Percentiles rank a stretch among this genome's conserved stretches.
Conservation (phyloP, 2,888 invertebrate genomes). For the Hypsopygia costalis region DNA sequence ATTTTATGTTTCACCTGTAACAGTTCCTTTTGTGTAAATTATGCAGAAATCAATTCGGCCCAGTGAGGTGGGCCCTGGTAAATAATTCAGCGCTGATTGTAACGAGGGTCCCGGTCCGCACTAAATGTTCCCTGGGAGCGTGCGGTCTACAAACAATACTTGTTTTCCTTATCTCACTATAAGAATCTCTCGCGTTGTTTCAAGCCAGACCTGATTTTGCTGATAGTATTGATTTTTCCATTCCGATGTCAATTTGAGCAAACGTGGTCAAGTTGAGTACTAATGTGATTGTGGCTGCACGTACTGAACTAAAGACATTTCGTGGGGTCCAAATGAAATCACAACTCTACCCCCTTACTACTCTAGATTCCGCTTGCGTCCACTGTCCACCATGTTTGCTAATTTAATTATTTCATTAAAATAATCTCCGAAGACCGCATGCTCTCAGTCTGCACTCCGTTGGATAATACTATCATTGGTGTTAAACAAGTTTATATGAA, state of each 20-base stretch:
- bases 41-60: conserved; percentile 73
- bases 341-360: conserved; percentile 33
- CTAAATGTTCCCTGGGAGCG: conserved; percentile 62
- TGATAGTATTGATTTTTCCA: conserved; percentile 36
- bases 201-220: conserved; percentile 31
- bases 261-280: conserved; percentile 12
- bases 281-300: conserved; percentile 14
- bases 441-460: conserved; percentile 45
- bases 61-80: conserved; percentile 61
- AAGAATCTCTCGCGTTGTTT: conserved; percentile 39
- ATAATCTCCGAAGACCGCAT: conserved; percentile 56
- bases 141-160: conserved; percentile 51
- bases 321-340: conserved; percentile 48
- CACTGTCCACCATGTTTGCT: conserved; percentile 54
- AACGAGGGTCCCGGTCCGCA: conserved; percentile 64
- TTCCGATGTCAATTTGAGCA: conserved; percentile 24
- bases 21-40: conserved; percentile 62
- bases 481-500: conserved; percentile 35
- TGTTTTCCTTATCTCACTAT: conserved; percentile 52
- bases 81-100: conserved; percentile 75
- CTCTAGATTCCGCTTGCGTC: conserved; percentile 58
- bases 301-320: conserved; percentile 18
- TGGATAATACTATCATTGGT: conserved; percentile 41
- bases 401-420: conserved; percentile 70
- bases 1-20: conserved; percentile 45